phyloP scores from a whole-genome alignment of 2,888 invertebrate species.

The Drosophila pseudotalamancana region DNA sequence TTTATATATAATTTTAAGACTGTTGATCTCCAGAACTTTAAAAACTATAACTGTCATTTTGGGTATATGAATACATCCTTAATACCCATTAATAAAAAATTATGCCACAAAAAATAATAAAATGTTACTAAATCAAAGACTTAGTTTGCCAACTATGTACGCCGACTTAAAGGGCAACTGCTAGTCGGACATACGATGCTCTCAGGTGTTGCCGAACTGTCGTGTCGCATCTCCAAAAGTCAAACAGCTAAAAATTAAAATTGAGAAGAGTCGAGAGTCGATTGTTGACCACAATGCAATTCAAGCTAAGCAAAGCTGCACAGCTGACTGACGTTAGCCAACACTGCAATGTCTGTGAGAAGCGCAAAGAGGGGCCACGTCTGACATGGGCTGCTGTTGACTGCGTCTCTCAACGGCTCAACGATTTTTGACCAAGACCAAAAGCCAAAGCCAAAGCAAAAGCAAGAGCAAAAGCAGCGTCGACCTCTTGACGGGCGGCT shows the following conservation, averaged over 20 bases:
- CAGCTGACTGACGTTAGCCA: constrained; percentile 59
- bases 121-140: too few species aligned
- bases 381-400: constrained; percentile 43
- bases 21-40: neutral
- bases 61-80: too few species aligned
- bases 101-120: neutral
- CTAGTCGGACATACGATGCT: neutral
- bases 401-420: constrained; percentile 71
- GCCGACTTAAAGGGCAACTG: neutral
- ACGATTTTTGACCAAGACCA: constrained; percentile 79
- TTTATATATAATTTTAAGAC: too few species aligned
- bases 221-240: constrained; percentile 29
- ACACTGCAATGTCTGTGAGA: constrained; percentile 37
- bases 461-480: constrained; percentile 31
- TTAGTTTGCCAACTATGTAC: too few species aligned
- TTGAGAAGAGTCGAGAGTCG: neutral
- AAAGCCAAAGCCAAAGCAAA: constrained; percentile 35
- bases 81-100: too few species aligned
- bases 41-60: too few species aligned
- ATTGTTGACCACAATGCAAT: constrained; percentile 22
- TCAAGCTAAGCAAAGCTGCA: constrained; percentile 59
- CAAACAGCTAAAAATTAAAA: neutral
- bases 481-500: constrained; percentile 65
- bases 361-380: neutral
- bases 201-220: neutral